phyloP scores from a whole-genome alignment of 1,140 invertebrate genomes.

The Leptinotarsa texana region DNA sequence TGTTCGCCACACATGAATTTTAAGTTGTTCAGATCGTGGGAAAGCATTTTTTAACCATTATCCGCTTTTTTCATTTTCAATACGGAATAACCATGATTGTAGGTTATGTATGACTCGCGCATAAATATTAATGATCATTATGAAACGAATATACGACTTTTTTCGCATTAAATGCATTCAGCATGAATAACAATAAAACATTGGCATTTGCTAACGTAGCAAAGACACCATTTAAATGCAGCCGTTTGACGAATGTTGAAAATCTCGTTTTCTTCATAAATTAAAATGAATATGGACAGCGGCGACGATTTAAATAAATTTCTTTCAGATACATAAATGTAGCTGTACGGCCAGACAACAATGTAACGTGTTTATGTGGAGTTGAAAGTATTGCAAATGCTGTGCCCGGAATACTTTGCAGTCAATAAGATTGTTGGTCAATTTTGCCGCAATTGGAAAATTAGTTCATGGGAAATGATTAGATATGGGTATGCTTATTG shows the following conservation, averaged over 20 bases:
- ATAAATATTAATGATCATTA: slow-evolving; percentile 9
- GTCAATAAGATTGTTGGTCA: not conserved
- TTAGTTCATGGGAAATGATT: not conserved
- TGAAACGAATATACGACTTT: slow-evolving; percentile 1
- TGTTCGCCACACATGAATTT: slow-evolving; percentile 40
- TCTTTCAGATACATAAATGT: slow-evolving; percentile 14
- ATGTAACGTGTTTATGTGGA: not conserved
- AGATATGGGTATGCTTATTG: not conserved
- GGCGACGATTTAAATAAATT: slow-evolving; percentile 15
- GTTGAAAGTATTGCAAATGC: not conserved
- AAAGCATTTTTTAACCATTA: slow-evolving; percentile 21
- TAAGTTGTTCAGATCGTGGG: slow-evolving; percentile 38
- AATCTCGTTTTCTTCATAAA: slow-evolving; percentile 33
- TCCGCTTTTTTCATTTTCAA: slow-evolving; percentile 13
- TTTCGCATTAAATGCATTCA: not conserved
- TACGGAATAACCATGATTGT: slow-evolving; percentile 12
- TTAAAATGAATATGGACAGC: slow-evolving; percentile 23
- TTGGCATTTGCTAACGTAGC: slow-evolving; percentile 1
- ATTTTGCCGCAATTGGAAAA: not conserved
- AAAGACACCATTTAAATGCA: not conserved
- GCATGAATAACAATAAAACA: slow-evolving; percentile 18
- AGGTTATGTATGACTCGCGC: not conserved
- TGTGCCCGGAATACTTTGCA: too few relatives aligned
- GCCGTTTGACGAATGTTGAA: slow-evolving; percentile 29
- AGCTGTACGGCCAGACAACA: not conserved